A percentile compares a stretch with the other conserved stretches of the same genome.
These are phyloP conservation scores for Heliconius hermathena DNA, from an alignment of 1,140 invertebrate genomes.

Conservation along the genomic window DNA sequence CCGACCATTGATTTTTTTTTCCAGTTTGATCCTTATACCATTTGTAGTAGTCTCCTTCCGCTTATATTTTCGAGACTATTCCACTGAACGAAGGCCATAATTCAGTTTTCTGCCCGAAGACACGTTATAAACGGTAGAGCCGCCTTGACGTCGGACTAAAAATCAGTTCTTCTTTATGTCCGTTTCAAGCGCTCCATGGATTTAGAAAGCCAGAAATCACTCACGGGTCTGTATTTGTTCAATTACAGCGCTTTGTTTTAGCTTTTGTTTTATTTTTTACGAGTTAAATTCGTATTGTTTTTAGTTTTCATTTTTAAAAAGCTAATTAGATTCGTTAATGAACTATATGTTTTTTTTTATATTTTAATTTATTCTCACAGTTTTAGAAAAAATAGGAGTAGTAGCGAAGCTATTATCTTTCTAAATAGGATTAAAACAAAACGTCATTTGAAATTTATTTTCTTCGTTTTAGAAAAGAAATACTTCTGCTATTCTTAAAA, in stretches of 20 bases:
- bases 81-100: slow-evolving; percentile 35
- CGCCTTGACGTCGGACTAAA: slow-evolving; percentile 17
- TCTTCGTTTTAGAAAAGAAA: no score
- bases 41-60: slow-evolving; percentile 37
- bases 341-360: no score
- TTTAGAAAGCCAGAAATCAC: slow-evolving; percentile 25
- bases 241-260: slow-evolving; percentile 13
- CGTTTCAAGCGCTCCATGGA: slow-evolving; percentile 18
- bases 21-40: slow-evolving; percentile 39
- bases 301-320: not conserved
- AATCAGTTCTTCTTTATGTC: slow-evolving; percentile 31
- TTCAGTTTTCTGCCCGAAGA: slow-evolving; percentile 41
- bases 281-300: not conserved
- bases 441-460: no score
- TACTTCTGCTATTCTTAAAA: no score
- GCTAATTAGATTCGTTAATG: not conserved
- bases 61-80: slow-evolving; percentile 41
- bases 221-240: slow-evolving; percentile 4
- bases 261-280: slow-evolving; percentile 20
- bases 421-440: no score
- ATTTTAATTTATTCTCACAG: no score
- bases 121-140: slow-evolving; percentile 39
- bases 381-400: no score
- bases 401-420: no score
- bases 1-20: slow-evolving; percentile 41